Evolutionary conservation across 2,113 vertebrate species (phyloP).

Genomic region (Xenotilapia longispinis): DNA sequence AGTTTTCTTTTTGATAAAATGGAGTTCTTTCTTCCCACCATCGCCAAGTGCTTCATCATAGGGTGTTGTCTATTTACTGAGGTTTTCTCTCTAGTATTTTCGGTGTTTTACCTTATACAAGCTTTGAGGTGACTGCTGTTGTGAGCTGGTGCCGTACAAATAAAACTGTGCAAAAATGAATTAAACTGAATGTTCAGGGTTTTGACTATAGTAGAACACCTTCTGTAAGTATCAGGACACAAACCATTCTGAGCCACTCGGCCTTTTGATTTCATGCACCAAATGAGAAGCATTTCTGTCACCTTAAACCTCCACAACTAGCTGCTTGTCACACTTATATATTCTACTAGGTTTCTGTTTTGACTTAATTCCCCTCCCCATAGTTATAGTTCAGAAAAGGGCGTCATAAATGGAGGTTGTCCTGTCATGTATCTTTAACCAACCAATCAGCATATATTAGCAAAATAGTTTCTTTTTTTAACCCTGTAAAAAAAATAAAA

Average conservation of each 20-base stretch:
- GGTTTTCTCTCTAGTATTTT: neutral
- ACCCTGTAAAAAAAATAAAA: no score
- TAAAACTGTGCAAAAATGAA: neutral
- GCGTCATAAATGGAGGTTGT: neutral
- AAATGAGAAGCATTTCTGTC: neutral
- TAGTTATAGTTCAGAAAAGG: neutral
- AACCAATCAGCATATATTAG: neutral
- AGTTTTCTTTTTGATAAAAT: neutral
- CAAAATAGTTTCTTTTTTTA: neutral
- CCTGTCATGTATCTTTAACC: neutral
- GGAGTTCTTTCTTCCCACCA: neutral
- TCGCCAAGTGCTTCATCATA: neutral
- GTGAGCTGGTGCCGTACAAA: neutral
- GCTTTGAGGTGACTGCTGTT: neutral
- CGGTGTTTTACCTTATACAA: neutral
- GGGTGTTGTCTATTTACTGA: neutral
- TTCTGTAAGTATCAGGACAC: neutral
- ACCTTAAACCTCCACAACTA: neutral
- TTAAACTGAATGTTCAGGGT: neutral
- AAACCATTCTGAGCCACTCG: fast-evolving
- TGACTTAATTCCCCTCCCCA: neutral
- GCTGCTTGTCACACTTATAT: neutral
- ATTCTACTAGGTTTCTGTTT: neutral
- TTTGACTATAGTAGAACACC: neutral
- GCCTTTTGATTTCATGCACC: neutral